These are phyloP conservation scores for Pristis pectinata DNA, from an alignment of 2,797 vertebrate genomes.

Conservation along the genomic window DNA sequence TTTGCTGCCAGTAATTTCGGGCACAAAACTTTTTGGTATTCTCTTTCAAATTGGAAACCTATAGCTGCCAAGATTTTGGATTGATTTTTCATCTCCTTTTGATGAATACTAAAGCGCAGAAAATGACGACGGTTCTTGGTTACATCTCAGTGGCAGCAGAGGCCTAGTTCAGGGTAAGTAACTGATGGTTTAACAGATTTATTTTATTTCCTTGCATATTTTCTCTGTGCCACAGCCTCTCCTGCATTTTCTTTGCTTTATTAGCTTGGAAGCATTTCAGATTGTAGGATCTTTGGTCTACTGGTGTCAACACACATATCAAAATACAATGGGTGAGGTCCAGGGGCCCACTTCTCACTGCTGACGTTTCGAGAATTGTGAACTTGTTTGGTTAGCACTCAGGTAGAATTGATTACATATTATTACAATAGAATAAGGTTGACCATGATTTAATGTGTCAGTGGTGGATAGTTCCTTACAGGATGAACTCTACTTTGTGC, in stretches of 20 bases:
- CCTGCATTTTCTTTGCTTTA: neutral
- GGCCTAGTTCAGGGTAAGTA: constrained; percentile 29
- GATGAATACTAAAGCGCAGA: neutral
- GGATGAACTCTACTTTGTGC: neutral
- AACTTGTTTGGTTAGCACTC: neutral
- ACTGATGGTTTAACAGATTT: constrained; percentile 13
- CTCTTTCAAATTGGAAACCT: neutral
- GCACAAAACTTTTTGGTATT: neutral
- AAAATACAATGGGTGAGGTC: neutral
- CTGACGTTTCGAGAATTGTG: neutral
- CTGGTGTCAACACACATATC: neutral
- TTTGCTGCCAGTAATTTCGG: constrained; percentile 8
- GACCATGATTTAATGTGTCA: neutral
- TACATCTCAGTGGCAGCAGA: neutral
- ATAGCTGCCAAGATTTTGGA: neutral
- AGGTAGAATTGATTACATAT: neutral
- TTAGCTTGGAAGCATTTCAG: neutral
- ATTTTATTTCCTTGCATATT: neutral
- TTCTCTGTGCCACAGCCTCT: neutral
- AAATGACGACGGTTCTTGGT: constrained; percentile 19
- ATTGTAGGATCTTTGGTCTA: constrained; percentile 5
- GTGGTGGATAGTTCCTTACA: neutral
- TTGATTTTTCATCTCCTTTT: constrained; percentile 17
- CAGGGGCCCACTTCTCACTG: neutral
- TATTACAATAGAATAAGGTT: neutral